Conservation (phyloP, 1,140 invertebrate species). For the Zelostemma sp. region DNA sequence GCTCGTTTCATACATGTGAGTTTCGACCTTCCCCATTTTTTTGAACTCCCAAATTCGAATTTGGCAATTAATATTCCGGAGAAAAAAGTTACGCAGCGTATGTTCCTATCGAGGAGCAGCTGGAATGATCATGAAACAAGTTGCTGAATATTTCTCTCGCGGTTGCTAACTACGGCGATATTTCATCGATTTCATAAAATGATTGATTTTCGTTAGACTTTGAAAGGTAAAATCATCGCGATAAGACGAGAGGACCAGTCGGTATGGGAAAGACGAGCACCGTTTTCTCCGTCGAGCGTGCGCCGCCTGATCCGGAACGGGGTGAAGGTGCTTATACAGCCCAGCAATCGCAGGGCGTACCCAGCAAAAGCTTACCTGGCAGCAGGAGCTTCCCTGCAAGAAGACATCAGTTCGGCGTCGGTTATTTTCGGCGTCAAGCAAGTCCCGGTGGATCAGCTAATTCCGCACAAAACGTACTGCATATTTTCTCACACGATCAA, state of each 20-base stretch:
- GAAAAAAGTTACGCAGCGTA: too few species aligned
- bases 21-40: background rate
- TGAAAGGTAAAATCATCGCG: constrained; percentile 78
- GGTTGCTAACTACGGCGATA: too few species aligned
- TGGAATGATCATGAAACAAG: too few species aligned
- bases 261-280: constrained; percentile 97
- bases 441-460: constrained; percentile 92
- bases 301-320: constrained; percentile 87
- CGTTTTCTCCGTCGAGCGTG: constrained; percentile 93
- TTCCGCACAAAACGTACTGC: constrained; percentile 97
- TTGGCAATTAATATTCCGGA: too few species aligned
- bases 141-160: too few species aligned
- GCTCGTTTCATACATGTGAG: constrained; percentile 1
- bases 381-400: constrained; percentile 89
- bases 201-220: too few species aligned
- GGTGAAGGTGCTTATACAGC: constrained; percentile 96
- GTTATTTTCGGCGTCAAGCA: constrained; percentile 99
- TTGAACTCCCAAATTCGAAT: too few species aligned
- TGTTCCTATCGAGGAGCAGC: too few species aligned
- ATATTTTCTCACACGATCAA: constrained; percentile 99
- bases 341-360: constrained; percentile 96
- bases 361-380: constrained; percentile 85
- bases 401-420: constrained; percentile 96
- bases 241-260: constrained; percentile 94
- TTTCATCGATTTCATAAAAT: too few species aligned